Conservation (phyloP, 2,113 vertebrate species). For the Pleuronectes platessa region DNA sequence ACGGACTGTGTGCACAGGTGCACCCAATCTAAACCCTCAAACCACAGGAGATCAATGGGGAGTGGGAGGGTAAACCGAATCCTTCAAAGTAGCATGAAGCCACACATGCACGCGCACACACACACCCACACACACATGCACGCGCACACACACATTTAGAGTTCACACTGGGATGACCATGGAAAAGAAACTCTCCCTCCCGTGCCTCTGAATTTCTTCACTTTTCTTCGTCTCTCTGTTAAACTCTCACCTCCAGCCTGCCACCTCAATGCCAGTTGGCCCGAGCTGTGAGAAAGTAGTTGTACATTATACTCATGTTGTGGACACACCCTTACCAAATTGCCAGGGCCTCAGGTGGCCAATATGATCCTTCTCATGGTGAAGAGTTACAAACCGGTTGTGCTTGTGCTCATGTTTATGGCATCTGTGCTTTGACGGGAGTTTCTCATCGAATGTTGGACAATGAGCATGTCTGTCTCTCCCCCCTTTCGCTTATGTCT, state of each 20-base stretch:
- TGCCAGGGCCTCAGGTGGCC: constrained; percentile 51
- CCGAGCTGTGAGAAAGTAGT: constrained; percentile 49
- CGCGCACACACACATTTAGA: constrained; percentile 30
- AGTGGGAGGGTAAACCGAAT: constrained; percentile 57
- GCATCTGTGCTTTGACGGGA: constrained; percentile 4
- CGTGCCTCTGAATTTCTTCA: constrained; percentile 8
- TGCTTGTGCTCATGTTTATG: constrained; percentile 46
- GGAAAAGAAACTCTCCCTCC: constrained; percentile 30
- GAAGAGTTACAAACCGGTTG: constrained; percentile 57
- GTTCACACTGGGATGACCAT: constrained; percentile 53
- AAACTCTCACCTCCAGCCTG: constrained; percentile 50
- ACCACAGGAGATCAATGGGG: constrained; percentile 65
- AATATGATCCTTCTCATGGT: constrained; percentile 39
- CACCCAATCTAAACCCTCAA: constrained; percentile 61
- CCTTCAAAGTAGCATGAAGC: constrained; percentile 51
- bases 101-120: constrained; percentile 36
- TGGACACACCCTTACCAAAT: constrained; percentile 59
- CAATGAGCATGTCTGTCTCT: constrained; percentile 10
- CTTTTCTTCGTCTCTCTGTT: constrained; percentile 36
- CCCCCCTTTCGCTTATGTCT: background rate
- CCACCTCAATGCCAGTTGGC: constrained; percentile 54
- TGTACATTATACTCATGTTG: constrained; percentile 18
- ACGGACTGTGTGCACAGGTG: constrained; percentile 73
- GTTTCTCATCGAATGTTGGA: constrained; percentile 13
- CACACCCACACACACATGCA: constrained; percentile 17